Evolutionary conservation across 2,888 invertebrate species (phyloP).

Genomic region (Perizoma affinitatum): DNA sequence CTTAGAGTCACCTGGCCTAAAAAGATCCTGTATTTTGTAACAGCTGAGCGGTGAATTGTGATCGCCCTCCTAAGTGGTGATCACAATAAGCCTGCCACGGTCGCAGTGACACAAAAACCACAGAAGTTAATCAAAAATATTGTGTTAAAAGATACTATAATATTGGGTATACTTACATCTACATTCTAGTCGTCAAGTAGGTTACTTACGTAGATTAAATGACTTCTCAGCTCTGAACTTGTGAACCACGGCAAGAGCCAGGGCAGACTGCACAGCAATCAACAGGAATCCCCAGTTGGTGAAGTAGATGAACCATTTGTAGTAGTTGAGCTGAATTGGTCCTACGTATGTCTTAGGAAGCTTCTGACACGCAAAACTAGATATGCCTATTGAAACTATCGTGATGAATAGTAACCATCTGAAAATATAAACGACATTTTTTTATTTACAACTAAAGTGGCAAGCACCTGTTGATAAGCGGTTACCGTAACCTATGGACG

Average conservation of each 20-base stretch:
- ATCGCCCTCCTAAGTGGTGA: too few relatives aligned
- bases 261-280: conserved; percentile 83
- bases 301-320: conserved; percentile 89
- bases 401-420: conserved; percentile 84
- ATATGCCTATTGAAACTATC: conserved; percentile 71
- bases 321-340: conserved; percentile 68
- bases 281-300: conserved; percentile 89
- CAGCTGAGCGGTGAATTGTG: too few relatives aligned
- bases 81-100: too few relatives aligned
- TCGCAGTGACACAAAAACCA: too few relatives aligned
- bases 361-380: conserved; percentile 72
- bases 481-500: too few relatives aligned
- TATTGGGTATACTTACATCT: too few relatives aligned
- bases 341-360: conserved; percentile 67
- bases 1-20: too few relatives aligned
- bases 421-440: conserved; percentile 8
- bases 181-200: conserved; percentile 3
- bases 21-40: too few relatives aligned
- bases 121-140: neutral
- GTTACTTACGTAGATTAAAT: conserved; percentile 61
- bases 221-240: conserved; percentile 65
- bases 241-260: conserved; percentile 80
- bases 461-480: too few relatives aligned
- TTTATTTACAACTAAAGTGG: too few relatives aligned
- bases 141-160: too few relatives aligned